phyloP scores from a whole-genome alignment of 2,113 vertebrate genomes.

The Alces alces region DNA sequence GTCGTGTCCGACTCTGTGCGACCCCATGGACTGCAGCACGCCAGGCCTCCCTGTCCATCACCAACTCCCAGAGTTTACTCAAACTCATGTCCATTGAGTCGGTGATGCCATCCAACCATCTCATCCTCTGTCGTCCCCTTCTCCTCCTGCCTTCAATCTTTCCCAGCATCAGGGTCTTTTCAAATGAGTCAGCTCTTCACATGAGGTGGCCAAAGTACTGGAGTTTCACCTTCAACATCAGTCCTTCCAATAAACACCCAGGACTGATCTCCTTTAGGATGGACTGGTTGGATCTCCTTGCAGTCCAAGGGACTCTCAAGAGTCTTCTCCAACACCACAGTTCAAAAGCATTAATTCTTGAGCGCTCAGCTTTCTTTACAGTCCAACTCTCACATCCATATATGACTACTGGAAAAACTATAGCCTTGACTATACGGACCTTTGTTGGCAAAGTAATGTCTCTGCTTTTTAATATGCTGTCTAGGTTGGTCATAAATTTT shows the following conservation, averaged over 20 bases:
- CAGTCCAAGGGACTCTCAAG: not conserved
- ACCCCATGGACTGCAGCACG: not conserved
- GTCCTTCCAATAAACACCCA: not conserved
- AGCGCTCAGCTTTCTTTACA: not conserved
- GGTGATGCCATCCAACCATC: not conserved
- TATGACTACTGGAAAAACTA: not conserved
- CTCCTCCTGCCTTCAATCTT: not conserved
- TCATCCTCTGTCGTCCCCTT: not conserved
- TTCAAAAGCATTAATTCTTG: not conserved
- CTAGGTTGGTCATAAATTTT: not conserved
- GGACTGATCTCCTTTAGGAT: not conserved
- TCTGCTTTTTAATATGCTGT: not conserved
- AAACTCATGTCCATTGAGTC: not conserved
- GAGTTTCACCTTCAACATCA: not conserved
- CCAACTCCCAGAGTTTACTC: not conserved
- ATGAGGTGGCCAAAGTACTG: not conserved
- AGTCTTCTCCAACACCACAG: not conserved
- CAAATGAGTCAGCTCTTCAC: not conserved
- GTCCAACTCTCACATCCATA: not conserved
- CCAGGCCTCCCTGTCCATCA: not conserved
- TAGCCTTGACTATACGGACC: not conserved
- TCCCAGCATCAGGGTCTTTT: not conserved
- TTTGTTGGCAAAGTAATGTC: not conserved
- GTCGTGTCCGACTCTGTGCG: fast-evolving
- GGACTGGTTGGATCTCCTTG: not conserved